A percentile compares a stretch with the other conserved stretches of the same genome.
phyloP scores from a whole-genome alignment of 2,797 vertebrate species.

The Pantherophis vulpinus region DNA sequence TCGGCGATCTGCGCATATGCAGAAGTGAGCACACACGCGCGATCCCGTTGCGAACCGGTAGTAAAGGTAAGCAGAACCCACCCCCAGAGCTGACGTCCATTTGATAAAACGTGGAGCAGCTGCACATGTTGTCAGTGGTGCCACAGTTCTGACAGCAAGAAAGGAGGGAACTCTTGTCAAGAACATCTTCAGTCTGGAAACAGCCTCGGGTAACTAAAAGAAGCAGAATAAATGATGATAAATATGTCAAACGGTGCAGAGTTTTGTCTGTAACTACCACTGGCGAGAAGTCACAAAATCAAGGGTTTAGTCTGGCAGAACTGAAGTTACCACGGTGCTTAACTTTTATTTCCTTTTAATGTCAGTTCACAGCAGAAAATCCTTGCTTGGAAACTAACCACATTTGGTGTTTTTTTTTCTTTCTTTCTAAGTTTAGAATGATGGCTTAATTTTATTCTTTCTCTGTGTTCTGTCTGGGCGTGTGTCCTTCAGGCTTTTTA shows the following conservation, averaged over 20 bases:
- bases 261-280: not conserved
- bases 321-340: not conserved
- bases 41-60: too few species aligned
- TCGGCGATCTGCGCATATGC: too few species aligned
- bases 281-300: not conserved
- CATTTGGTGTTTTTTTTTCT: not conserved
- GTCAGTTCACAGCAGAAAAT: not conserved
- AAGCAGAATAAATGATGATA: not conserved
- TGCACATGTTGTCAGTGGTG: not conserved
- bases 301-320: not conserved
- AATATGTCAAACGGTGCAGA: not conserved
- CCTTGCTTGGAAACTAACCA: not conserved
- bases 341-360: not conserved
- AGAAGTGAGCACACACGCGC: too few species aligned
- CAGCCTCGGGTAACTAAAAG: not conserved
- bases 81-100: not conserved
- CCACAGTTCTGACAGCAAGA: not conserved
- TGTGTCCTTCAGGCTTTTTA: not conserved
- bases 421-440: not conserved
- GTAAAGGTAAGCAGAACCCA: too few species aligned
- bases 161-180: not conserved
- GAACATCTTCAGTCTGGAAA: not conserved
- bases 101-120: not conserved
- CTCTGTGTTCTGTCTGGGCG: slow-evolving; percentile 1
- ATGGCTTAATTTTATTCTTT: not conserved